Evolutionary conservation across 2,113 vertebrate genomes (phyloP), one percentile per base, ranked within the genome.

Genomic region (Sisor rabdophorus): DNA sequence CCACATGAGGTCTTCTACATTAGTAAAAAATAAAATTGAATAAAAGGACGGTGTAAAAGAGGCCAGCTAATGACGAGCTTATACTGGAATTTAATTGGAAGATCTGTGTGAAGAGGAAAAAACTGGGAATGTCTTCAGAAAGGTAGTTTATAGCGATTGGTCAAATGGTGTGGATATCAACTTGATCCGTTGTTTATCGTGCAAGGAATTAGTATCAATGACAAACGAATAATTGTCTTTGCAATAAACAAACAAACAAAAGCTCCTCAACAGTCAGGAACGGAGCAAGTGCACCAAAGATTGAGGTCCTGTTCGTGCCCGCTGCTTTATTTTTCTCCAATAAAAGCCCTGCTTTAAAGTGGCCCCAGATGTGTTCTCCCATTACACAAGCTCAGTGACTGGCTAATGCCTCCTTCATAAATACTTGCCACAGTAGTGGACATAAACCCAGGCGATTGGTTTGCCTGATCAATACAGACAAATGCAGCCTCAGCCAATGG

Each of bases 391-490:
- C 67, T 80, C 77, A 77, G 76, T 82, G 78, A 82, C 76, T 82
- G 81, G 80, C 79, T 81, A 82, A 82, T 80, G 83, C 75, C 76
- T 68, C 67, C 61, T 81, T 79, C 79, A 81, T 85, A 85, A 86
- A 85, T 84, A 85, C 80, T 86, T 82, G 80, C 83, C 82, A 86
- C 81, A 86, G 85, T 82, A 74, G 80, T 81, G 84, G 76, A 85
- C 80, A 86, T 84, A 85, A 86, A 86, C 73, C 76, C 77, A 52
- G 52, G 73, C 80, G 79, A 84, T 86, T 86, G 85, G 85, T 86
- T 86, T 74, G 71, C 76, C 80, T 84, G 82, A 85, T 86, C 83
- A 82, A 85, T 86, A 85, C 73, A 40, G 79, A 54, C 79, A 70
- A 77, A 84, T 75, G 81, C 79, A 56, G 76, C 71, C 60, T 50